These are phyloP conservation scores for Nephrotoma appendiculata DNA, from an alignment of 2,888 invertebrate genomes.

Conservation along the genomic window DNA sequence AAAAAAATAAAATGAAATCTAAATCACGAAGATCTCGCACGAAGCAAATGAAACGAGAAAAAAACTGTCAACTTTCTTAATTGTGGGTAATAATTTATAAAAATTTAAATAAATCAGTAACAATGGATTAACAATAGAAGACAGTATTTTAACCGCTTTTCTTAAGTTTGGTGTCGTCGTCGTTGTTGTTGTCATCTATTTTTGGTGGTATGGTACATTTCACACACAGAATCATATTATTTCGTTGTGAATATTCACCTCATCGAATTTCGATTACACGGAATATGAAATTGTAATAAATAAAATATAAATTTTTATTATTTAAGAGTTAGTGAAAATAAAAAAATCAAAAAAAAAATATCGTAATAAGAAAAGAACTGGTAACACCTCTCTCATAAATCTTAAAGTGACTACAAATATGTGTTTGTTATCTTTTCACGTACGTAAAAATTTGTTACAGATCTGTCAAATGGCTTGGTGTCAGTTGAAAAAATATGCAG, in stretches of 20 bases:
- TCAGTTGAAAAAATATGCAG: background rate
- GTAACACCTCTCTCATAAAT: slow-evolving; percentile 4
- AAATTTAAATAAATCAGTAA: background rate
- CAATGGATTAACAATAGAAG: background rate
- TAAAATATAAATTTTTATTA: background rate
- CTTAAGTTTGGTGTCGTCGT: background rate
- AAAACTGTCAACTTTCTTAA: background rate
- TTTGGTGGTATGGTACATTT: background rate
- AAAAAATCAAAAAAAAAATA: background rate
- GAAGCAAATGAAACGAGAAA: background rate
- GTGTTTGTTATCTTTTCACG: background rate
- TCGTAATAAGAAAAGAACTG: background rate
- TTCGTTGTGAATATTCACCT: background rate
- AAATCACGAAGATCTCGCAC: background rate
- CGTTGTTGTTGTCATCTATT: background rate
- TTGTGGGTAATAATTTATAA: background rate
- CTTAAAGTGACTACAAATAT: background rate
- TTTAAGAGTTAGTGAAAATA: background rate
- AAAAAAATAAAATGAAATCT: too few relatives aligned
- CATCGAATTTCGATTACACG: slow-evolving; percentile 4
- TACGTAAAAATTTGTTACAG: slow-evolving; percentile 1
- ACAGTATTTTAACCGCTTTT: slow-evolving; percentile 2
- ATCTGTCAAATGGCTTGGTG: background rate
- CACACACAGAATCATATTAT: background rate
- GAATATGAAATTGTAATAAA: slow-evolving; percentile 1